Evolutionary conservation across 2,888 invertebrate genomes (phyloP), one percentile per base, ranked within the genome.

Genomic region (Serripes groenlandicus): DNA sequence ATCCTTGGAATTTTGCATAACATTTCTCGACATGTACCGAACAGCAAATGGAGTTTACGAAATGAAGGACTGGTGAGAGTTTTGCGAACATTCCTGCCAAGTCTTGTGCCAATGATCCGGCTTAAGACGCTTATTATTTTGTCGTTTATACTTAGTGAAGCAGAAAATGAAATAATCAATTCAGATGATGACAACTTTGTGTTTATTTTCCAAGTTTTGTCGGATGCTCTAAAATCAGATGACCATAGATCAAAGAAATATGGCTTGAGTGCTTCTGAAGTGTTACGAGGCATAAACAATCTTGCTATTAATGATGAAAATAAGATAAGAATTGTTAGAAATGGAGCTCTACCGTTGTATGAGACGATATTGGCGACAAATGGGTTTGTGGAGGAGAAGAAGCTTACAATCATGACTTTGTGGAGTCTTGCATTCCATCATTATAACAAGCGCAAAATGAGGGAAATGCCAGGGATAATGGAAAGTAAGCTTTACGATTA

Each of bases 391-490:
- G 88, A 88, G 30, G 93, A 93, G 80, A 89, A 90, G 49, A 87
- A 87, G 58, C 78, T 91, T 34, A 90, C 92, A 9, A 88, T 92
- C 21, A 88, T 87, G 37, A 92, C 92, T 15, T 72, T 94, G 3
- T 94, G 94, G 94, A 91, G 92, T 26, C 83, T 94, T 23, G 90
- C 92, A 18, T 94, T 94, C 74, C 91, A 91, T 81, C 83, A 88
- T 28, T 88, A 89, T 62, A 93, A 93, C 77, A 92, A 91, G 74
- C 37, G 75, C 18, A 81, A 88, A 26, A 91, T 94, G 71, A 85
- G 83, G 54, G 84, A 90, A 23, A 87, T 90, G 52, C 85, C 90
- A 11, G 90, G 88, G 0, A 91, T 91, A 64, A 85, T 92, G 62
- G 87, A 91, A 86, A 91, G 93, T 93, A 83, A 66, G 91, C 82